Percentiles rank a stretch among this genome's conserved stretches.
Evolutionary conservation across 2,113 vertebrate genomes (phyloP).

Genomic region (Bubalus kerabau): DNA sequence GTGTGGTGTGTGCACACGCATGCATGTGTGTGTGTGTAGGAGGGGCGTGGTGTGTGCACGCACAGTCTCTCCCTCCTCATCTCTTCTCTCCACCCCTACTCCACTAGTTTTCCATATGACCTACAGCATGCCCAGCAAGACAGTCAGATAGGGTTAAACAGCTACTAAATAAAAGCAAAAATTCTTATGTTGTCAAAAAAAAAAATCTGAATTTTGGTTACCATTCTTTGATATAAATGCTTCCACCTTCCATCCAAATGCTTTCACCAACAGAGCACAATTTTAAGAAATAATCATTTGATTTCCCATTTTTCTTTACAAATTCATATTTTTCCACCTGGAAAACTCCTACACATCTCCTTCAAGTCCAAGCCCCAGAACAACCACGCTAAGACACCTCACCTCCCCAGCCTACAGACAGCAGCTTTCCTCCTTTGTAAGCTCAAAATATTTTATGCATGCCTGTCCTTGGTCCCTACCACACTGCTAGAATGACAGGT

Average conservation of each 20-base stretch:
- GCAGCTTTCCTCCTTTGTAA: not conserved
- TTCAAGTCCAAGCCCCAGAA: not conserved
- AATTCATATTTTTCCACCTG: not conserved
- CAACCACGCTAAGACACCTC: not conserved
- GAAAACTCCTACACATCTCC: not conserved
- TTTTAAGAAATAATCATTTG: not conserved
- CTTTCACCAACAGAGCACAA: constrained; percentile 61
- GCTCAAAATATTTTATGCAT: not conserved
- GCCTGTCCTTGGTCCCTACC: not conserved
- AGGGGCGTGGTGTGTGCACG: not conserved
- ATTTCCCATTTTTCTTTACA: constrained; percentile 16
- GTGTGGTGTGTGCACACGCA: too few species aligned
- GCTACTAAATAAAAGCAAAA: constrained; percentile 29
- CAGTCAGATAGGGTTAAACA: not conserved
- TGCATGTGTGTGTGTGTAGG: not conserved
- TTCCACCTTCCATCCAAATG: constrained; percentile 60
- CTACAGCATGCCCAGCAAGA: not conserved
- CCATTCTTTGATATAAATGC: constrained; percentile 24
- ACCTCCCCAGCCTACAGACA: not conserved
- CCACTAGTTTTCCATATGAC: not conserved
- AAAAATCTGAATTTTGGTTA: not conserved
- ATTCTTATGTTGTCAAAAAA: not conserved
- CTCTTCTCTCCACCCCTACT: not conserved
- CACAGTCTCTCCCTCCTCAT: not conserved
- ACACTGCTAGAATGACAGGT: not conserved